phyloP scores from a whole-genome alignment of 2,888 invertebrate genomes.

The Dryobota labecula region DNA sequence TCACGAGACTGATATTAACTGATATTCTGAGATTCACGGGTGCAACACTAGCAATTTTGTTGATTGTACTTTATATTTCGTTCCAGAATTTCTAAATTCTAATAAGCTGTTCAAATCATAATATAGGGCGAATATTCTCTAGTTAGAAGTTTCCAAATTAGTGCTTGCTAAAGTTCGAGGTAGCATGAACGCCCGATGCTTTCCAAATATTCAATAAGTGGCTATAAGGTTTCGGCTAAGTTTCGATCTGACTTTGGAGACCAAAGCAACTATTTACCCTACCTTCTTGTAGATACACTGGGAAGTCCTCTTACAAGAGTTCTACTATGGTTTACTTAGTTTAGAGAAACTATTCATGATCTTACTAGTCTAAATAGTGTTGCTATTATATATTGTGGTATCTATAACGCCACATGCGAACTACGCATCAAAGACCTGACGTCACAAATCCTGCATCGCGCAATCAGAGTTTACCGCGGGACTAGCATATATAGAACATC shows the following conservation, averaged over 20 bases:
- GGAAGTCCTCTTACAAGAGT: neutral
- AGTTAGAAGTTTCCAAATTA: conserved; percentile 50
- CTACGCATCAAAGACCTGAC: too few relatives aligned
- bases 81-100: neutral
- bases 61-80: conserved; percentile 13
- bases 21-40: too few relatives aligned
- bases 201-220: conserved; percentile 53
- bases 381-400: too few relatives aligned
- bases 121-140: conserved; percentile 29
- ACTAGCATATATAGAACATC: too few relatives aligned
- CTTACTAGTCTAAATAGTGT: neutral
- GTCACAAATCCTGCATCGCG: too few relatives aligned
- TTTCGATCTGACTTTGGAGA: conserved; percentile 31
- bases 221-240: conserved; percentile 9
- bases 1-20: too few relatives aligned
- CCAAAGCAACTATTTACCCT: conserved; percentile 29
- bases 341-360: conserved; percentile 2
- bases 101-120: conserved; percentile 4
- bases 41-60: neutral
- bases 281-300: conserved; percentile 3
- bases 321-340: neutral
- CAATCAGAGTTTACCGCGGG: too few relatives aligned
- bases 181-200: conserved; percentile 19
- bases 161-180: conserved; percentile 38
- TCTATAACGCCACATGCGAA: too few relatives aligned